phyloP scores from a whole-genome alignment of 1,140 invertebrate species.

The Dinothrombium tinctorium region DNA sequence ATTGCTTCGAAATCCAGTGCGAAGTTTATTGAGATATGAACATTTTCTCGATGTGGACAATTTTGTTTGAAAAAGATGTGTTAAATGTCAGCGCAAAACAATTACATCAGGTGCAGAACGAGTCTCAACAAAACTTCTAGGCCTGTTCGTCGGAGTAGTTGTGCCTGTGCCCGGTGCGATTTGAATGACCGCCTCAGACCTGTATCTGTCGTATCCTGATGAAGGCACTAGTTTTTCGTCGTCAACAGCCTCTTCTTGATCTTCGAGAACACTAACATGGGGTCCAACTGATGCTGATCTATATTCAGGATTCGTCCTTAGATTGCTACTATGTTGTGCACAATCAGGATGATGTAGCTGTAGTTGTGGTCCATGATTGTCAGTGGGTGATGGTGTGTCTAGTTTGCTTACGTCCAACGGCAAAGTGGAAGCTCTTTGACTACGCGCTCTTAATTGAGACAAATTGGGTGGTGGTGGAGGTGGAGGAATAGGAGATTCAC shows the following conservation, averaged over 20 bases:
- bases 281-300: neutral
- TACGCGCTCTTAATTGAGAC: slow-evolving; percentile 6
- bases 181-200: slow-evolving; percentile 37
- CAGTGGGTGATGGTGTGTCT: neutral
- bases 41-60: too few relatives aligned
- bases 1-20: too few relatives aligned
- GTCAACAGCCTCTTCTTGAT: slow-evolving; percentile 2
- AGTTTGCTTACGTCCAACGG: slow-evolving; percentile 9
- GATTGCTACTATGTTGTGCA: slow-evolving; percentile 4
- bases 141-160: slow-evolving; percentile 23
- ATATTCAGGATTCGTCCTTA: slow-evolving; percentile 1
- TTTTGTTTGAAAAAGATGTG: too few relatives aligned
- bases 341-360: slow-evolving; percentile 10
- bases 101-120: slow-evolving; percentile 14
- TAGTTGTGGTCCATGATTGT: slow-evolving; percentile 1
- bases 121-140: slow-evolving; percentile 28
- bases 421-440: neutral
- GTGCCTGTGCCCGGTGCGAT: slow-evolving; percentile 23
- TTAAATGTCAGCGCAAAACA: slow-evolving; percentile 51
- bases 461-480: slow-evolving; percentile 11
- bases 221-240: slow-evolving; percentile 15
- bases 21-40: too few relatives aligned
- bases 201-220: slow-evolving; percentile 12
- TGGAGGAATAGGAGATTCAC: slow-evolving; percentile 11
- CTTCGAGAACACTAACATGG: neutral